Base-by-base conservation (phyloP, 2,113 vertebrate species). In the Tragelaphus strepsiceros region DNA sequence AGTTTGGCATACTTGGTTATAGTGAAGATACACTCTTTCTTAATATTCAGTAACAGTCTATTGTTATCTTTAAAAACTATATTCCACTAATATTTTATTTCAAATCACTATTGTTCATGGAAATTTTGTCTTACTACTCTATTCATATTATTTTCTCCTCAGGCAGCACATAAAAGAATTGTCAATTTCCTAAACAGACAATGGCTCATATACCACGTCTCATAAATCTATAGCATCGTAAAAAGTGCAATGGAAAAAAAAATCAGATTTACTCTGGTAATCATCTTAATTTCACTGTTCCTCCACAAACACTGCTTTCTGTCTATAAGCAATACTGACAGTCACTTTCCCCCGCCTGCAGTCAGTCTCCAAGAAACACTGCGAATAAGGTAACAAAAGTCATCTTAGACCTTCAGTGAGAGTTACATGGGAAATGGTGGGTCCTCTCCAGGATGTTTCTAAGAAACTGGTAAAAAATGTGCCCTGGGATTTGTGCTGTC, bases 131-230 rank as follows among this genome's bases (percentile, higher is more conserved):
- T 94, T 16, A 26, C 6, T 15, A 59, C 26, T 87, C 49, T 64
- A 28, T 94, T 95, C 80, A 87, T 11, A 85, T 82, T 88, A 85
- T 93, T 94, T 96, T 94, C 43, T 97, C 74, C 86, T 93, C 54
- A 59, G 81, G 82, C 30, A 95, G 15, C 85, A 89, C 30, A 53
- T 96, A 81, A 67, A 98, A 3, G 96, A 93, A 77, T 87, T 91
- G 62, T 67, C 53, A 91, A 39, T 46, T 87, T 96, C 54, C 39
- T 86, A 83, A 91, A 39, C n/a, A 95, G 30, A 58, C 80, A 87
- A 13, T 83, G 15, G 51, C 71, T 93, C 54, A 77, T 71, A 85
- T 67, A 58, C 46, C 39, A 53, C 12, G 3, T 78, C 74, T 95
- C 35, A 59, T 59, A 97, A 88, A 92, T 94, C 59, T 46, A 39